Evolutionary conservation across 2,113 vertebrate genomes (phyloP).

Genomic region (Phodopus roborovskii): DNA sequence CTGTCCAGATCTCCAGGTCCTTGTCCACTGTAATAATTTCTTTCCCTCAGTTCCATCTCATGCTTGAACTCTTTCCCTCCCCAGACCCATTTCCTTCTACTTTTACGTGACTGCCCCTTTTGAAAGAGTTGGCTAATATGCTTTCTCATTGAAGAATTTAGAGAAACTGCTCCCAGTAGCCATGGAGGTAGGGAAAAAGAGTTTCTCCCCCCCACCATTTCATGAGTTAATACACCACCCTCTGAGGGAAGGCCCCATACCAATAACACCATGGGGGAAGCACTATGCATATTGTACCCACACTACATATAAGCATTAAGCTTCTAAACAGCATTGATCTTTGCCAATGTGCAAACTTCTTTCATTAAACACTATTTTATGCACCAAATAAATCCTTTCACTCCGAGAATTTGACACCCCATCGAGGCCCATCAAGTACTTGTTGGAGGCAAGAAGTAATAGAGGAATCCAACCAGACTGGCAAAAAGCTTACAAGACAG

Average conservation of each 20-base stretch:
- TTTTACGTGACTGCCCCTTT: background rate
- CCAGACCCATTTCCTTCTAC: background rate
- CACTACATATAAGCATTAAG: background rate
- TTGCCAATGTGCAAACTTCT: background rate
- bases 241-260: background rate
- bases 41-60: background rate
- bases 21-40: background rate
- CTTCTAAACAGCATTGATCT: background rate
- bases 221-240: background rate
- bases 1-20: background rate
- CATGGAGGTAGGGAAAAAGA: background rate
- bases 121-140: background rate
- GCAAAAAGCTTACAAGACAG: background rate
- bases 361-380: background rate
- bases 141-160: background rate
- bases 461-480: background rate
- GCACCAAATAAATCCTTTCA: background rate
- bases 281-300: background rate
- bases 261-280: rapidly evolving
- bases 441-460: background rate
- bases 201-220: background rate
- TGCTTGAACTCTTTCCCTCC: background rate
- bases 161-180: background rate
- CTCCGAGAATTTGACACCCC: background rate
- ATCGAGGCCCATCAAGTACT: background rate